Percentiles rank a stretch among this genome's conserved stretches.
phyloP scores from a whole-genome alignment of 1,140 invertebrate species.

The Neodiprion virginianus region DNA sequence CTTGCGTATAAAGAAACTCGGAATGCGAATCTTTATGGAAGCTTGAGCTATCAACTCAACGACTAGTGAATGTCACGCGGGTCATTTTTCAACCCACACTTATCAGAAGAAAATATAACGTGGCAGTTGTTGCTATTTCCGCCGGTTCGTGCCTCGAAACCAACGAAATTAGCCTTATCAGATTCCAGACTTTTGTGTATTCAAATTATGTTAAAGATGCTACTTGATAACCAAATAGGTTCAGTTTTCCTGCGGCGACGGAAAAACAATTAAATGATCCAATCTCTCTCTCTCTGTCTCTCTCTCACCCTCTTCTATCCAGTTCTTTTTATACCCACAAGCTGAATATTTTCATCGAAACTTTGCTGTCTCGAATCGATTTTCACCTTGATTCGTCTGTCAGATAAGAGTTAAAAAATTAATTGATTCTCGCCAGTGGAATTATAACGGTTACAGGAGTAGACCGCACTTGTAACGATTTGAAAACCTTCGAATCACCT shows the following conservation, averaged over 20 bases:
- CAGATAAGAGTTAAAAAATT: neutral
- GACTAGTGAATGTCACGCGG: neutral
- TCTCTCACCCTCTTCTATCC: neutral
- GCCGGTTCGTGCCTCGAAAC: neutral
- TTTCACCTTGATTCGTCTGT: neutral
- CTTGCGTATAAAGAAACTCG: neutral
- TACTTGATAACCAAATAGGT: neutral
- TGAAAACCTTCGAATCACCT: neutral
- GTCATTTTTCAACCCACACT: neutral
- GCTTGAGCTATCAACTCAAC: neutral
- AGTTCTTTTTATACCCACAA: neutral
- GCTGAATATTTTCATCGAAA: neutral
- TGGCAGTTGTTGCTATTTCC: neutral
- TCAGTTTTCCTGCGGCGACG: neutral
- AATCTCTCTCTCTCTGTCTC: neutral
- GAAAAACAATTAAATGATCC: neutral
- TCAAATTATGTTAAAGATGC: conserved; percentile 5
- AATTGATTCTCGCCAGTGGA: neutral
- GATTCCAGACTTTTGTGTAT: conserved; percentile 3
- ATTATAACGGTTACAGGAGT: neutral
- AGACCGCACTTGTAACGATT: neutral
- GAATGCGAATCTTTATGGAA: neutral
- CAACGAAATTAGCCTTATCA: conserved; percentile 2
- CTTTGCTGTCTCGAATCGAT: neutral
- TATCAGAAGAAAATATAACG: neutral